These are phyloP conservation scores for Nannospalax galili DNA, from an alignment of 2,113 vertebrate genomes.

Conservation along the genomic window DNA sequence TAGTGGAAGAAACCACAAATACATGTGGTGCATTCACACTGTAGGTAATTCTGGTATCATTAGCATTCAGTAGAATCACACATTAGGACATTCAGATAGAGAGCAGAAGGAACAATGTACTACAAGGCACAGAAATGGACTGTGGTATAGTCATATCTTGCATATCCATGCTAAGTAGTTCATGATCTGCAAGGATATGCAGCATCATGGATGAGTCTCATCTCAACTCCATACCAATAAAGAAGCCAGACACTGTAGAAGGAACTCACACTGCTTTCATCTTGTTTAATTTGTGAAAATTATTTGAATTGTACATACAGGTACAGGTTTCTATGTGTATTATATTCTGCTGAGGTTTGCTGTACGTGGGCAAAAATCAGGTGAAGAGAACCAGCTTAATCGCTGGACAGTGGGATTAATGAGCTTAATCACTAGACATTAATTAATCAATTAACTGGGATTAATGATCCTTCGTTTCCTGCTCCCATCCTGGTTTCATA, in stretches of 20 bases:
- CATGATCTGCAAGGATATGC: not conserved
- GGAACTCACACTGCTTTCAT: rapidly evolving
- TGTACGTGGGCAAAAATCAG: not conserved
- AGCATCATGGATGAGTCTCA: not conserved
- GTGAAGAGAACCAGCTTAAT: not conserved
- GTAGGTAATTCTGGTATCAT: not conserved
- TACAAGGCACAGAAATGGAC: no score
- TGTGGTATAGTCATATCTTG: no score
- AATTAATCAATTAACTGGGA: no score
- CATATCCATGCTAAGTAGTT: not conserved
- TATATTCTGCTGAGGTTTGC: not conserved
- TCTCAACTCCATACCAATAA: not conserved
- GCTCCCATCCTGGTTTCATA: not conserved
- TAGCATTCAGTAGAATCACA: not conserved
- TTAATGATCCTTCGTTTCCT: not conserved
- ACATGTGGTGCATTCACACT: not conserved
- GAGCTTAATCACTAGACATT: no score
- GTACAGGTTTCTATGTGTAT: not conserved
- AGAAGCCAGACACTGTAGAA: no score
- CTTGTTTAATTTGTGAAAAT: not conserved
- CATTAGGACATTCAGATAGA: not conserved
- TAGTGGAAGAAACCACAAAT: not conserved
- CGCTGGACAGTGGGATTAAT: not conserved
- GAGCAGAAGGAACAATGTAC: no score
- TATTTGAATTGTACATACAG: not conserved